Base-by-base conservation (phyloP, 2,797 vertebrate genomes). In the Macroramphosus scolopax region DNA sequence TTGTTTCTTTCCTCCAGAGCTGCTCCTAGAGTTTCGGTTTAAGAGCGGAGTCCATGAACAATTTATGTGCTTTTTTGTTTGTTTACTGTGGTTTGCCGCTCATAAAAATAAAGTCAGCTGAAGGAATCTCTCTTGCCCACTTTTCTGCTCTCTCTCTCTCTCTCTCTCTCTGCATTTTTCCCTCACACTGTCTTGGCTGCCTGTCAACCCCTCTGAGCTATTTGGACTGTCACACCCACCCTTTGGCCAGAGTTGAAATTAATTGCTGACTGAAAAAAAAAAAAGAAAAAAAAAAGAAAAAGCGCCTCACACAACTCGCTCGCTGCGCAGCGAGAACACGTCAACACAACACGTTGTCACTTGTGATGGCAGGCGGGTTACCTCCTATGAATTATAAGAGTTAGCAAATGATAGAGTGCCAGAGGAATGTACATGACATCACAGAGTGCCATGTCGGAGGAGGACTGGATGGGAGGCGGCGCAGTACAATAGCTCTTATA, bases 41-140 rank as follows among this genome's bases (percentile, higher is more conserved):
- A 55, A 46, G 39, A 69, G 66, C 68, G 69, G 67, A 62, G 72
- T 77, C 71, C 65, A 70, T 72, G 69, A 87, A 85, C 59, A 64
- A 78, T 85, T 89, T 84, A 85, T 86, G 53, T 81, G 78, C 68
- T 76, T 83, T 76, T 87, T 69, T 90, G 84, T 91, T 89, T 89
- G 86, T 90, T 88, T 88, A 88, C 86, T 88, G 88, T 69, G 87
- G 88, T 91, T 88, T 87, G 72, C 78, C 44, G 64, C 68, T 80
- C 83, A 82, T 90, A 89, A 90, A 89, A 87, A 84, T 86, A 83
- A 89, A 80, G 81, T 77, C 73, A 81, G 80, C 76, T 76, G 67
- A 82, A 77, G 72, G 61, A 82, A 63, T 72, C 68, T 59, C 67
- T 67, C 48, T 22, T 35, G 51, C 72, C 74, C 14, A n/a, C 11